These are phyloP conservation scores for Nilaparvata lugens DNA, from an alignment of 1,140 invertebrate species.

Conservation along the genomic window DNA sequence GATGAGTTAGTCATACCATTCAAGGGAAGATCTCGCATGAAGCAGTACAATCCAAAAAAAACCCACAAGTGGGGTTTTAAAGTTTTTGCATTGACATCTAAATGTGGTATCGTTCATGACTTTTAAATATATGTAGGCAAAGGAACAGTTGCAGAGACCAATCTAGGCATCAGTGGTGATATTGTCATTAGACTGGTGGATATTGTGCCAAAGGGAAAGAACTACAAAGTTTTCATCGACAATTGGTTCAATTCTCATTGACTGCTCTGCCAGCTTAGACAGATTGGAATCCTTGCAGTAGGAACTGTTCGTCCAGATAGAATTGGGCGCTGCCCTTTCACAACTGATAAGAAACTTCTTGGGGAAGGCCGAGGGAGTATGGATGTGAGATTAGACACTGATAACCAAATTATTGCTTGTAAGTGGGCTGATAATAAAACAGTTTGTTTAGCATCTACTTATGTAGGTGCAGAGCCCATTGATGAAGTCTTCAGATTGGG, in stretches of 20 bases:
- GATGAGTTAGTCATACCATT: conserved; percentile 25
- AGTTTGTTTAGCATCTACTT: too few species aligned
- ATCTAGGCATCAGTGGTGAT: conserved; percentile 15
- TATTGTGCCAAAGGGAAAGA: conserved; percentile 8
- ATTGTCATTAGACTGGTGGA: conserved; percentile 16
- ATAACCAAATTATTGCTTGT: too few species aligned
- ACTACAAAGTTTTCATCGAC: conserved; percentile 21
- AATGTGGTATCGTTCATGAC: conserved; percentile 15
- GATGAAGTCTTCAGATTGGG: conserved; percentile 16
- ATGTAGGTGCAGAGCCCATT: conserved; percentile 14
- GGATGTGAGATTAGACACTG: too few species aligned
- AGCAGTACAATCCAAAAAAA: conserved; percentile 30
- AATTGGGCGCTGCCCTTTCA: conserved; percentile 14
- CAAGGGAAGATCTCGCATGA: conserved; percentile 19
- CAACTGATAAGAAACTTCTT: conserved; percentile 17
- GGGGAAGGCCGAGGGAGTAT: conserved; percentile 16
- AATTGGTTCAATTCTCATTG: conserved; percentile 19
- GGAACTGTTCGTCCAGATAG: conserved; percentile 18
- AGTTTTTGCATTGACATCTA: conserved; percentile 15
- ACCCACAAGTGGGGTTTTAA: conserved; percentile 30
- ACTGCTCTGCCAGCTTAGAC: conserved; percentile 10
- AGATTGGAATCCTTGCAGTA: conserved; percentile 12
- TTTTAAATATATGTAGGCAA: conserved; percentile 18
- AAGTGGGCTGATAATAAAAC: too few species aligned
- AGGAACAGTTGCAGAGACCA: conserved; percentile 4